phyloP scores from a whole-genome alignment of 2,113 vertebrate genomes.

The Apodemus speciosus region DNA sequence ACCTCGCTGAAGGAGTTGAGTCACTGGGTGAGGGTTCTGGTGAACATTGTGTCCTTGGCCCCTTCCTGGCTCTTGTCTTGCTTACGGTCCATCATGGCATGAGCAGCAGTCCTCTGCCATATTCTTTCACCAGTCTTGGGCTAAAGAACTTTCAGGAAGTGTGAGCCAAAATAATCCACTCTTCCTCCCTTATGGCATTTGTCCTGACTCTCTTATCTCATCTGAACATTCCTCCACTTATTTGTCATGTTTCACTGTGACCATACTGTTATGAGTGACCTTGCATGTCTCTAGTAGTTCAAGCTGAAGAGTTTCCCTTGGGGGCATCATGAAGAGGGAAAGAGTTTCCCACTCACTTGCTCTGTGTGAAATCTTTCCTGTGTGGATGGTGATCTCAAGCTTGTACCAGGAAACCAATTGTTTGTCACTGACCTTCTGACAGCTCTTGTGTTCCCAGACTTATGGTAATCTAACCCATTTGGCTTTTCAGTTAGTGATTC shows the following conservation, averaged over 20 bases:
- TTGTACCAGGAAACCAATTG: neutral
- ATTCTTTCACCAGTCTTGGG: neutral
- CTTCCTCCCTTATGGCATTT: neutral
- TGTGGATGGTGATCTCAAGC: neutral
- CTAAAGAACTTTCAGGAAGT: neutral
- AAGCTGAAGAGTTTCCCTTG: neutral
- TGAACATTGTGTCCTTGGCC: neutral
- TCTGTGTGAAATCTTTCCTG: neutral
- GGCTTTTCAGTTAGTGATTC: conserved; percentile 40
- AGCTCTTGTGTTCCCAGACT: conserved; percentile 33
- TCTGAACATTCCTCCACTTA: neutral
- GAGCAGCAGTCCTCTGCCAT: neutral
- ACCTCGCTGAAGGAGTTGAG: neutral
- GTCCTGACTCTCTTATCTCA: neutral
- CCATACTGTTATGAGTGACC: neutral
- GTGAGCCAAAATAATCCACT: neutral
- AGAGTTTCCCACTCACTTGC: neutral
- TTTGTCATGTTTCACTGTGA: neutral
- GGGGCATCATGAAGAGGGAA: neutral
- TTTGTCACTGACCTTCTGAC: neutral
- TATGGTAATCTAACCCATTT: conserved; percentile 12
- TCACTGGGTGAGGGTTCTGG: neutral
- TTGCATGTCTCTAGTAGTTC: neutral
- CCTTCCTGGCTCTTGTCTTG: neutral
- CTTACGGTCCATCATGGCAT: neutral